Evolutionary conservation across 1,140 invertebrate species (phyloP), one percentile per base, ranked within the genome.

Genomic region (Drosophila truncata): DNA sequence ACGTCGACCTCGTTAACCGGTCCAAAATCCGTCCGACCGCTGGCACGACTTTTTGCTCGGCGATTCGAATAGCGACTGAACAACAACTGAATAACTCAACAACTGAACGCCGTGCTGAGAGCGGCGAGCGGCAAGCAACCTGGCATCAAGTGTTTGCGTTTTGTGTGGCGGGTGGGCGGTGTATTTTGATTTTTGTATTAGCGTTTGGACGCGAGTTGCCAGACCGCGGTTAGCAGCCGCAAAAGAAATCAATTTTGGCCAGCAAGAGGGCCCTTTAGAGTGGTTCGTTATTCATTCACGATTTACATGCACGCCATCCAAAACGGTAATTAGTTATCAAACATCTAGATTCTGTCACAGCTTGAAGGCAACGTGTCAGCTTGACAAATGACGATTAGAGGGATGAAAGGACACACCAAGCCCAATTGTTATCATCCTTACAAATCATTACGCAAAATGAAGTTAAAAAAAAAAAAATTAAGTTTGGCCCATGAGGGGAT

Each of bases 401-500:
- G 37, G 29, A 61, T 72, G 66, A 59, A 31, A 58, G 69, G 41
- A 27, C 33, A 18, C 41, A 37, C 13, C 63, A 27, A 72, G 33
- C 41, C 25, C 42, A 29, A 29, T 4, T 29, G 7, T 29, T 29
- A 29, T 29, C 27, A 29, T 29, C 27, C 27, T 29, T 29, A 29
- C 1, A 8, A 29, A 29, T 29, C 27, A 29, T 6, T 29, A 29
- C 27, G 7, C 5, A 13, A 5, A 20, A 61, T 50, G 41, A 59
- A 33, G 71, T 29, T 61, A 57, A 44, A 23, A 27, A 50, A 63
- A 8, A 57, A 63, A 10, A 55, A 16, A 20, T 9, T 9, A 11
- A 23, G 8, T 7, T 3, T 90, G 85, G 85, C 85, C 85, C 85
- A 90, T 90, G 85, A 71, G 85, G 94, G 94, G 94, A 94, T 94